A percentile compares a stretch with the other conserved stretches of the same genome.
These are phyloP conservation scores for Hemaris fuciformis DNA, from an alignment of 2,888 invertebrate genomes.

Conservation along the genomic window DNA sequence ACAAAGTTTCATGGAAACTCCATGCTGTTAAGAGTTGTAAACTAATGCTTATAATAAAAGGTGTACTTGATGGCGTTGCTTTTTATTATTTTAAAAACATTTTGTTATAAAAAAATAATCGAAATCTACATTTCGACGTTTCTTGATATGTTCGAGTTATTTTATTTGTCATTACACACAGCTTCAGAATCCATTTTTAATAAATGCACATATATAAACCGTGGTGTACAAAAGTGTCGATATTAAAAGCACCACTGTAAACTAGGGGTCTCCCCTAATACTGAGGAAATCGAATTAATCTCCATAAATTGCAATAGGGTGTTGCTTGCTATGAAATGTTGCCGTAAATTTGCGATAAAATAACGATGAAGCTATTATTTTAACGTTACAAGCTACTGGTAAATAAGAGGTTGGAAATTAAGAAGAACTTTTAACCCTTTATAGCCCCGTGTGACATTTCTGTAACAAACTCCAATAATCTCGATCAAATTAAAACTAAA, in stretches of 20 bases:
- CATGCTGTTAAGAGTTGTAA: constrained; percentile 74
- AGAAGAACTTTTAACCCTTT: too few relatives aligned
- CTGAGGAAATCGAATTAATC: neutral
- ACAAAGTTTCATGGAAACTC: constrained; percentile 74
- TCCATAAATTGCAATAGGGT: constrained; percentile 6
- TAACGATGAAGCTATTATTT: neutral
- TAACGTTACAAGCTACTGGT: too few relatives aligned
- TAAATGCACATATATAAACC: neutral
- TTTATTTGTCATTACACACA: too few relatives aligned
- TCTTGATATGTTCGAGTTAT: too few relatives aligned
- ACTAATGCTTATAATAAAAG: constrained; percentile 73
- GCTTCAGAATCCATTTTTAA: too few relatives aligned
- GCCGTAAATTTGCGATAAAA: neutral
- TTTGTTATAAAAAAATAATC: too few relatives aligned
- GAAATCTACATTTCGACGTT: too few relatives aligned
- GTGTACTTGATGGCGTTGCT: constrained; percentile 51
- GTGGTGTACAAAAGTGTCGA: neutral
- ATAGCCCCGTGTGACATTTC: too few relatives aligned
- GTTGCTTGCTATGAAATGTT: neutral
- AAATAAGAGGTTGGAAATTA: too few relatives aligned
- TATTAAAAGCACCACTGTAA: neutral
- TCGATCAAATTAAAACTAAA: too few relatives aligned
- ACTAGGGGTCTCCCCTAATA: neutral
- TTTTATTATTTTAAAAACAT: neutral
- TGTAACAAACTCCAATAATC: too few relatives aligned